Evolutionary conservation across 1,140 invertebrate species (phyloP).

Genomic region (Drosophila paulistorum): DNA sequence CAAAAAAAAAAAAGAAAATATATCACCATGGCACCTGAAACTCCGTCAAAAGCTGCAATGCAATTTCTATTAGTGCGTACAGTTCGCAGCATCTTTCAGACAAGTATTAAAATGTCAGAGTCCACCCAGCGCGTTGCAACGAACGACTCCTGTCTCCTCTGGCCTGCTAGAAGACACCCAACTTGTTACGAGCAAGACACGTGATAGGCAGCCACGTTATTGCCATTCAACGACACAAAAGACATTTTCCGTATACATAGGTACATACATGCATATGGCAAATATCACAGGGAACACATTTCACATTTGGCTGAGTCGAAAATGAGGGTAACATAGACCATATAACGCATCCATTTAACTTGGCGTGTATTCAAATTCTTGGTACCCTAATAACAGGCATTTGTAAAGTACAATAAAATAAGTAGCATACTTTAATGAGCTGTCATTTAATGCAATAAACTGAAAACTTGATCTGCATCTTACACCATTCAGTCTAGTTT

Average conservation of each 20-base stretch:
- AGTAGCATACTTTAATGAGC: too few species aligned
- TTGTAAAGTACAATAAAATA: too few species aligned
- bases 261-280: too few species aligned
- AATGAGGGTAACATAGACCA: too few species aligned
- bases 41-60: not conserved
- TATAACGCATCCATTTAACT: too few species aligned
- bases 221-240: conserved; percentile 21
- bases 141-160: not conserved
- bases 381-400: too few species aligned
- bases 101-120: conserved; percentile 10
- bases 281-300: not conserved
- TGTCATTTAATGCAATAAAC: too few species aligned
- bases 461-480: too few species aligned
- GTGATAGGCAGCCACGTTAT: conserved; percentile 12
- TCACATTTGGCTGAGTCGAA: not conserved
- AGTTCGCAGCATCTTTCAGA: not conserved
- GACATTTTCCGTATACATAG: not conserved
- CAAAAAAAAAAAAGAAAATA: too few species aligned
- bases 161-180: conserved; percentile 17
- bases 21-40: conserved; percentile 22
- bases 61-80: conserved; percentile 5
- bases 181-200: conserved; percentile 8
- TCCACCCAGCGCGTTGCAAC: not conserved
- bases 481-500: too few species aligned
- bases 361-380: too few species aligned